Base-by-base conservation (phyloP, 1,140 invertebrate genomes). In the Bombus waltoni region DNA sequence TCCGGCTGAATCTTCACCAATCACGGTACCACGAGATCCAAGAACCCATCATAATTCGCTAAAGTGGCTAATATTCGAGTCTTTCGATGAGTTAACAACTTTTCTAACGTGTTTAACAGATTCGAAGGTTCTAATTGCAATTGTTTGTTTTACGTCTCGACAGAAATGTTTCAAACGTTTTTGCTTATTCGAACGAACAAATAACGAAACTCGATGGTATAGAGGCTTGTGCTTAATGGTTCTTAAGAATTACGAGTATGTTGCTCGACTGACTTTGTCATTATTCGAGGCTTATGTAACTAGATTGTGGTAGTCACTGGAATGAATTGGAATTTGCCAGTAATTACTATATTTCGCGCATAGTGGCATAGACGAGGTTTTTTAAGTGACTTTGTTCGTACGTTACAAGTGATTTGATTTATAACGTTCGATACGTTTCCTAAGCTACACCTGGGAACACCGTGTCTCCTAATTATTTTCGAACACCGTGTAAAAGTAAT, bases 41-140 rank as follows among this genome's bases (percentile, higher is more conserved):
- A 38, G 47, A 78, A 68, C 44, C 22, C 53, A 22, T 53, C 47
- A 88, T 85, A 89, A 89, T 88, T 83, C 79, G 79, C 83, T 25
- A 77, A 74, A 10, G 4, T 59, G 38, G n/a, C 59, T 84, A 71
- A 84, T 62, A 84, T 62, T 53, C 75, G 47, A 70, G 38, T 1
- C 74, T 6, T 32, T 6, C 22, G 75, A 71, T 22, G 47, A 71
- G 8, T 78, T 47, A 80, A 6, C 28, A 18, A 22, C 62, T 85
- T 72, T 42, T 75, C 53, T 35, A 83, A 70, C 53, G 65, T 70
- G 18, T 76, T 53, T 32, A 81, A 81, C 70, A 40, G 11, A n/a
- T 62, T 25, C 40, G 10, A 15, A 25, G n/a, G 13, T 73, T 40
- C 38, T 11, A n/a, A 53, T 53, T 62, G 59, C 28, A 28, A 9